Conservation (phyloP, 2,797 vertebrate genomes). For the Rhincodon typus region DNA sequence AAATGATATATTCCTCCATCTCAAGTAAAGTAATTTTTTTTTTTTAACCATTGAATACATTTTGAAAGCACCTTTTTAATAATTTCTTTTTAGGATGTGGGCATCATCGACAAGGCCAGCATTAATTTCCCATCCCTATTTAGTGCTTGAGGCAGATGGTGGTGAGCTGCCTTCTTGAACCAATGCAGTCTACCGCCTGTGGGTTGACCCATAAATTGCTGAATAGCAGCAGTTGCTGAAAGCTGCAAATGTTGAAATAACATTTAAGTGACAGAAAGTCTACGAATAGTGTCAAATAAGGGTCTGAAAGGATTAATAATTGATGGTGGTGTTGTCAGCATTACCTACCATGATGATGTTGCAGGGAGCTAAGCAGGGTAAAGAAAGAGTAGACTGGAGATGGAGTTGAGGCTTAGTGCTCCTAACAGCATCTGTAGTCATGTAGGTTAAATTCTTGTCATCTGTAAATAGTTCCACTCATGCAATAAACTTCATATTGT, state of each 20-base stretch:
- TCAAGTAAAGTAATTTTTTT: not conserved
- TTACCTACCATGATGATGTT: too few relatives aligned
- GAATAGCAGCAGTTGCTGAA: not conserved
- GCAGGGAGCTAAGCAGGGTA: too few relatives aligned
- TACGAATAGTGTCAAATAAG: too few relatives aligned
- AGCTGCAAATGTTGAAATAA: not conserved
- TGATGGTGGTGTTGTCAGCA: too few relatives aligned
- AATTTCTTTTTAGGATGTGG: not conserved
- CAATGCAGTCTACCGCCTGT: not conserved
- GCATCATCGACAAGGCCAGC: not conserved
- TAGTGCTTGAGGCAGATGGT: not conserved
- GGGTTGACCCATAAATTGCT: not conserved
- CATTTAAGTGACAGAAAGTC: not conserved
- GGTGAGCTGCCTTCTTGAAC: not conserved
- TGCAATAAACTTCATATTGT: too few relatives aligned
- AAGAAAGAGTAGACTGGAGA: too few relatives aligned
- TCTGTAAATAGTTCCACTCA: too few relatives aligned
- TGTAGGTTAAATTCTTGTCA: too few relatives aligned
- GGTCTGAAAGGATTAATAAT: too few relatives aligned
- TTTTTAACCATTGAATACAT: not conserved
- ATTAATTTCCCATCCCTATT: not conserved
- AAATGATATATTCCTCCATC: not conserved
- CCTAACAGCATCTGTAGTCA: too few relatives aligned
- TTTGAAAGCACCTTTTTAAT: not conserved
- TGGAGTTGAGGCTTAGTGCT: too few relatives aligned